Percentiles rank a stretch among this genome's conserved stretches.
These are phyloP conservation scores for Cyaniris semiargus DNA, from an alignment of 2,888 invertebrate species.

Conservation along the genomic window DNA sequence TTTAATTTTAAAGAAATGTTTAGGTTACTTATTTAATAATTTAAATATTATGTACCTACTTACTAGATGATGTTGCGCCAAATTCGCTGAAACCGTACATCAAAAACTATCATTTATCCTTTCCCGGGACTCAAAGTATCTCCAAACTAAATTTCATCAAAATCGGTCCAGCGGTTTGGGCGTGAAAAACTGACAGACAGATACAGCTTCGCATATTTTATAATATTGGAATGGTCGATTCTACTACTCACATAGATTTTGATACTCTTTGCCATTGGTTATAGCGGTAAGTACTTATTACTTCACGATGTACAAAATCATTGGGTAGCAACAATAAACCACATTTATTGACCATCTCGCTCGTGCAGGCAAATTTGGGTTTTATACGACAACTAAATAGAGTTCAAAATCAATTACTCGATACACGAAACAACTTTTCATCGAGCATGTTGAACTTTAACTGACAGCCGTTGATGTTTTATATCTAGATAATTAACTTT, in stretches of 20 bases:
- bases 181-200: no score
- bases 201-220: no score
- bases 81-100: no score
- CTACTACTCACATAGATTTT: background rate
- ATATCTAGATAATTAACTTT: background rate
- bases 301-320: constrained; percentile 25
- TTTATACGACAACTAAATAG: background rate
- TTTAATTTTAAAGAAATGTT: no score
- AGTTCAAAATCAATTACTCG: background rate
- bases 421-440: constrained; percentile 24
- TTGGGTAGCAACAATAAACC: constrained; percentile 31
- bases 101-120: no score
- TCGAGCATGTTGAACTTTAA: constrained; percentile 28
- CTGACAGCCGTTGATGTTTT: constrained; percentile 13
- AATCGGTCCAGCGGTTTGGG: no score
- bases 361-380: background rate
- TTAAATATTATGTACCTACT: no score
- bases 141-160: no score
- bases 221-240: background rate
- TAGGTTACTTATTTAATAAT: no score
- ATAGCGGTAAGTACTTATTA: background rate
- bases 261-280: background rate
- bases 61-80: no score
- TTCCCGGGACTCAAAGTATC: no score
- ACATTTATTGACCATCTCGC: constrained; percentile 25